Percentiles rank a stretch among this genome's conserved stretches.
Evolutionary conservation across 1,140 invertebrate species (phyloP).

Genomic region (Drosophila pandora): DNA sequence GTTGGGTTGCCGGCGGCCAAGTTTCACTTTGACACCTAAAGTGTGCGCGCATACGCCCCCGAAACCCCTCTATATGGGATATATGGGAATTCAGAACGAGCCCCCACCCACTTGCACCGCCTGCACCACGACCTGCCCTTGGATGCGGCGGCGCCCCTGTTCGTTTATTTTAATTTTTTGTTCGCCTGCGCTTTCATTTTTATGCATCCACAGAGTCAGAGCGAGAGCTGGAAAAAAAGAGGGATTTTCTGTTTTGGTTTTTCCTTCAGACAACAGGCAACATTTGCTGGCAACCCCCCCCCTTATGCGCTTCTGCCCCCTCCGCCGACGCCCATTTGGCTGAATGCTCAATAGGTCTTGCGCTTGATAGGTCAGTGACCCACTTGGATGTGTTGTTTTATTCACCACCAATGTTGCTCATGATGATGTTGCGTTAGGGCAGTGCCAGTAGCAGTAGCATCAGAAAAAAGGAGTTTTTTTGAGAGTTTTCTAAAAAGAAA

Average conservation of each 20-base stretch:
- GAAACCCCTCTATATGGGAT: conserved; percentile 1
- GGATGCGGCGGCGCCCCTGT: conserved; percentile 53
- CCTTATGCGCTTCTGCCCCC: conserved; percentile 4
- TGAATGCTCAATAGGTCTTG: conserved; percentile 75
- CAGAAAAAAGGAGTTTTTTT: conserved; percentile 17
- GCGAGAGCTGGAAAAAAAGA: conserved; percentile 22
- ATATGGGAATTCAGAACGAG: not conserved
- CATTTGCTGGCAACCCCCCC: conserved; percentile 61
- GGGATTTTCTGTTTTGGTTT: conserved; percentile 52
- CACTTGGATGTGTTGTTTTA: conserved; percentile 57
- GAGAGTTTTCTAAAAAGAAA: not conserved
- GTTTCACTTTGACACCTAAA: conserved; percentile 77
- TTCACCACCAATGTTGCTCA: conserved; percentile 15
- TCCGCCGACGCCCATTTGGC: conserved; percentile 35
- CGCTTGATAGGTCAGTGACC: conserved; percentile 80
- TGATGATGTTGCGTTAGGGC: conserved; percentile 56
- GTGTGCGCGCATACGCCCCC: conserved; percentile 73
- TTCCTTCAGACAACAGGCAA: conserved; percentile 48
- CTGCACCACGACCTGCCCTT: conserved; percentile 31
- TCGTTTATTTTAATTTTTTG: conserved; percentile 81
- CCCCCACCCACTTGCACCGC: not conserved
- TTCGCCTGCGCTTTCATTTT: conserved; percentile 65
- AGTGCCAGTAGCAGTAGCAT: conserved; percentile 26
- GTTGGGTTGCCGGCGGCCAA: conserved; percentile 41
- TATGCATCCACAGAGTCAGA: conserved; percentile 19